phyloP scores from a whole-genome alignment of 2,113 vertebrate genomes.

The Gnathonemus echidnorhynchus region DNA sequence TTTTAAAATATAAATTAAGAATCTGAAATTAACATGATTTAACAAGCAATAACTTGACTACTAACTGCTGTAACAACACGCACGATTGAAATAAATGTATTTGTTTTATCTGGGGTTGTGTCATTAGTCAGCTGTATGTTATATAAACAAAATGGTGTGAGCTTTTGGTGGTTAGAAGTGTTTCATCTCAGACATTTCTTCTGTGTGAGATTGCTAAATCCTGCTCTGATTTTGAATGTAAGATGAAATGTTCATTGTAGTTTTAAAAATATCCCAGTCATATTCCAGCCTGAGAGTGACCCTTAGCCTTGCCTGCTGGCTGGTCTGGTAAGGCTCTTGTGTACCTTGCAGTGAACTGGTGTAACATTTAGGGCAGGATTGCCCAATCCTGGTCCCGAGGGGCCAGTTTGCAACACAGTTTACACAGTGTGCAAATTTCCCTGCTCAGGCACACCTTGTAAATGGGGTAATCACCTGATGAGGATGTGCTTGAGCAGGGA shows the following conservation, averaged over 20 bases:
- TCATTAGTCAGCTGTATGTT: neutral
- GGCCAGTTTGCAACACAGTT: neutral
- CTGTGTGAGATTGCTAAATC: neutral
- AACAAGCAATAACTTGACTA: conserved; percentile 30
- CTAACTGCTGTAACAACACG: conserved; percentile 48
- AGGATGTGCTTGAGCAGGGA: neutral
- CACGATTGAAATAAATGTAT: conserved; percentile 60
- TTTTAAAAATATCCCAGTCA: neutral
- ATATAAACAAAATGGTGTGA: neutral
- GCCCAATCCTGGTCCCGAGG: neutral
- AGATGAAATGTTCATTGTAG: neutral
- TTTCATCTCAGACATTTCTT: neutral
- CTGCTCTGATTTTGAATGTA: neutral
- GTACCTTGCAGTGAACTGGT: neutral
- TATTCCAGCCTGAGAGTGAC: neutral
- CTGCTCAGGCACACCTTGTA: neutral
- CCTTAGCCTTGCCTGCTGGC: neutral
- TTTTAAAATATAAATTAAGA: conserved; percentile 23
- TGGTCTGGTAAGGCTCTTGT: neutral
- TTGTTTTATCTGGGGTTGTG: conserved; percentile 24
- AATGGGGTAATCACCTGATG: neutral
- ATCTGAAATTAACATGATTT: conserved; percentile 33
- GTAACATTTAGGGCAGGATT: neutral
- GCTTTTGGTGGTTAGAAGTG: neutral
- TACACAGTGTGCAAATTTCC: neutral